Conservation (phyloP, 2,113 vertebrate genomes). For the Platycercus adscitus region DNA sequence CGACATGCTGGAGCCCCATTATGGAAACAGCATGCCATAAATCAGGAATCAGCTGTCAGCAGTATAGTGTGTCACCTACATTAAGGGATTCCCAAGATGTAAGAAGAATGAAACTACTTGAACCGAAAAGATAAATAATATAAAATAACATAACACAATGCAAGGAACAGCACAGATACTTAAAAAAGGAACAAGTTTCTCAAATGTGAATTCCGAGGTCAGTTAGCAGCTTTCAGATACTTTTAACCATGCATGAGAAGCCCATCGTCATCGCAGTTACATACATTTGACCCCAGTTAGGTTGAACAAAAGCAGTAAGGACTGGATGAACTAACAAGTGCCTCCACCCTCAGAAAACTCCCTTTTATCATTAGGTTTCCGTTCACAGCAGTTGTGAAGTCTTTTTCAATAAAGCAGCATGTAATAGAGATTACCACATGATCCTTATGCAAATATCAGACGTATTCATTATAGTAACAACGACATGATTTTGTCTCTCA, state of each 20-base stretch:
- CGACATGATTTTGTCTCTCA: conserved; percentile 26
- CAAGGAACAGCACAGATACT: background rate
- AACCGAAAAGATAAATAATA: conserved; percentile 19
- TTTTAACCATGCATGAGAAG: background rate
- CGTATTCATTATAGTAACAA: background rate
- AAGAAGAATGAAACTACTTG: background rate
- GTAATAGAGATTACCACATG: conserved; percentile 6
- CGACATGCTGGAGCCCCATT: background rate
- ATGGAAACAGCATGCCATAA: conserved; percentile 32
- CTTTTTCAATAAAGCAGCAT: conserved; percentile 19
- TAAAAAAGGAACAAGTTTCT: background rate
- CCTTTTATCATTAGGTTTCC: background rate
- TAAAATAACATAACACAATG: background rate
- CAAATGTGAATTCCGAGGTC: conserved; percentile 57
- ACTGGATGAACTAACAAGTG: background rate
- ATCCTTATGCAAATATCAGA: background rate
- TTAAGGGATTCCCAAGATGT: conserved; percentile 50
- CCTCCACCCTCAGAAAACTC: background rate
- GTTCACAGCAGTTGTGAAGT: background rate
- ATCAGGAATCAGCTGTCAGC: conserved; percentile 36
- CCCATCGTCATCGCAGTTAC: background rate
- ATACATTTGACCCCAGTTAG: background rate
- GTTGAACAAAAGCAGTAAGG: background rate
- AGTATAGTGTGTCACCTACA: conserved; percentile 9
- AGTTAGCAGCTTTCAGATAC: conserved; percentile 58